phyloP scores from a whole-genome alignment of 2,113 vertebrate genomes.

The Turdus rufiventris region DNA sequence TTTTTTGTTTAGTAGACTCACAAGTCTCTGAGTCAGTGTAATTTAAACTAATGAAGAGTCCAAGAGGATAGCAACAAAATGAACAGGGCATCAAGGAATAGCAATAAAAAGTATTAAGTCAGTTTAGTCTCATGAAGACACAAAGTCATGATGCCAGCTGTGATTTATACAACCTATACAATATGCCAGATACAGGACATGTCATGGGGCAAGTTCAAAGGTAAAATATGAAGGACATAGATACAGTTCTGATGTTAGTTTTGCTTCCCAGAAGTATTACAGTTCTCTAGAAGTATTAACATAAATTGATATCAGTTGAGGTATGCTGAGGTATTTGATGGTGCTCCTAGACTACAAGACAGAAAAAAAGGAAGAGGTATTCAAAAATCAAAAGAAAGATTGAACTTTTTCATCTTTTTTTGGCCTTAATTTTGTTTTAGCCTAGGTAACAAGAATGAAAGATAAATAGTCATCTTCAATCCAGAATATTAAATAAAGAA shows the following conservation, averaged over 20 bases:
- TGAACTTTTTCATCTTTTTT: not conserved
- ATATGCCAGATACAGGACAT: not conserved
- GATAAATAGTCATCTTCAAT: not conserved
- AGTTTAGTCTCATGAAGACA: not conserved
- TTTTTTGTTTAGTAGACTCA: not conserved
- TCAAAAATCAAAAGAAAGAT: not conserved
- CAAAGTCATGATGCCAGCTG: not conserved
- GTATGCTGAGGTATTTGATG: not conserved
- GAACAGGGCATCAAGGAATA: not conserved
- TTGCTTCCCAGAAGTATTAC: not conserved
- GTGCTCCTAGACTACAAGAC: not conserved
- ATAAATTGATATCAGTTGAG: not conserved
- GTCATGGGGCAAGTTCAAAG: not conserved
- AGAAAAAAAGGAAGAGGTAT: not conserved
- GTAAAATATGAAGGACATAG: not conserved
- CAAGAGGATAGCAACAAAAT: not conserved
- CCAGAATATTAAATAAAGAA: not conserved
- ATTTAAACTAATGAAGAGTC: constrained; percentile 24
- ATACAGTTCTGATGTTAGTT: not conserved
- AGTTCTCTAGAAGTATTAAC: not conserved
- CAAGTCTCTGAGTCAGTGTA: not conserved
- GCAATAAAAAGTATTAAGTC: constrained; percentile 6
- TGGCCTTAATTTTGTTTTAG: not conserved
- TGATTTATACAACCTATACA: not conserved
- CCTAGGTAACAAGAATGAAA: not conserved